Evolutionary conservation across 2,113 vertebrate genomes (phyloP).

Genomic region (Vidua chalybeata): DNA sequence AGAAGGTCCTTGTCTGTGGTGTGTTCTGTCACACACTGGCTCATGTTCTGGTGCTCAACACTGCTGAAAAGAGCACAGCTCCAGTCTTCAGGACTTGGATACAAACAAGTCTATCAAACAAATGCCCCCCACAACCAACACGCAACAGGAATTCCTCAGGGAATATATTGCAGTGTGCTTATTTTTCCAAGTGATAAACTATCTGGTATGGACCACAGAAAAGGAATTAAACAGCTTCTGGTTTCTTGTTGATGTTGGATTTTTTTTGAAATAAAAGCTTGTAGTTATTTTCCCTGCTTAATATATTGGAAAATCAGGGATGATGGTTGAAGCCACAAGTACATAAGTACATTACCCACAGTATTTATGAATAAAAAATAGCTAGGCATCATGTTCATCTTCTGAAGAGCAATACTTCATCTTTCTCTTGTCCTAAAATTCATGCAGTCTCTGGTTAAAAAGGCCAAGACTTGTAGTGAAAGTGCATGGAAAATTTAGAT

Average conservation of each 20-base stretch:
- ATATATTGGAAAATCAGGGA: not conserved
- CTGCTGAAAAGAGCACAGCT: not conserved
- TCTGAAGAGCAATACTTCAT: not conserved
- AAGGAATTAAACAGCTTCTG: not conserved
- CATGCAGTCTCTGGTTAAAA: not conserved
- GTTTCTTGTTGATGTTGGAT: not conserved
- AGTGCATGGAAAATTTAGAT: not conserved
- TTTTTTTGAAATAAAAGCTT: not conserved
- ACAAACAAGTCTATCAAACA: not conserved
- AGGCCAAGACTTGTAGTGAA: not conserved
- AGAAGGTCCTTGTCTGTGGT: not conserved
- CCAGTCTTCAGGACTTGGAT: fast-evolving
- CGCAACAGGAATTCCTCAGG: fast-evolving
- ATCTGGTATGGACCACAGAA: not conserved
- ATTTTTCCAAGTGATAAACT: not conserved
- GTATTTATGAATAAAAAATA: not conserved
- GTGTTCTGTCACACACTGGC: not conserved
- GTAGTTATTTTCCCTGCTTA: not conserved
- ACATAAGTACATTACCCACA: fast-evolving
- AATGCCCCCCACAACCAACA: fast-evolving
- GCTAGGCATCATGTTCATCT: not conserved
- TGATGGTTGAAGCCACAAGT: not conserved
- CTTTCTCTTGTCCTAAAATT: not conserved
- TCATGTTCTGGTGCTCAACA: fast-evolving
- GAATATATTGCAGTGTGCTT: not conserved